A percentile compares a stretch with the other conserved stretches of the same genome.
Evolutionary conservation across 2,888 invertebrate genomes (phyloP).

Genomic region (Cryptophagus acutangulus): DNA sequence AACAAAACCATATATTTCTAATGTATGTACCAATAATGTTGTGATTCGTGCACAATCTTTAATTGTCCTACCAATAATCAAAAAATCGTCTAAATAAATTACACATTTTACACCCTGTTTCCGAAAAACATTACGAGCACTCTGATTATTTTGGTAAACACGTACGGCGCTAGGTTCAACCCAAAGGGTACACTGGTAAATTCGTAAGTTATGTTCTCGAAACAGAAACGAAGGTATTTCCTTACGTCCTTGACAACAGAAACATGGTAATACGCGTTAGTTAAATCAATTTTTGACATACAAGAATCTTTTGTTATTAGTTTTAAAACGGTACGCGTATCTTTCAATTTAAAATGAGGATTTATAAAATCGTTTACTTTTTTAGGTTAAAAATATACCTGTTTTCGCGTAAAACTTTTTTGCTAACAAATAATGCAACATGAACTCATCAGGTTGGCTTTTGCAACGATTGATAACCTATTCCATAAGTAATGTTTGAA

Average conservation of each 20-base stretch:
- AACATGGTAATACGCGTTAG: background rate
- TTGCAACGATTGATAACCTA: too few species aligned
- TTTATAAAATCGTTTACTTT: background rate
- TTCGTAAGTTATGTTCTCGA: background rate
- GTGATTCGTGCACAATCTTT: background rate
- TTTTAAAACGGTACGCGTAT: background rate
- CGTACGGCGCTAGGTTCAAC: background rate
- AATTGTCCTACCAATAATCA: conserved; percentile 1
- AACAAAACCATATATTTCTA: background rate
- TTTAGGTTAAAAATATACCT: background rate
- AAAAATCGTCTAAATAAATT: conserved; percentile 9
- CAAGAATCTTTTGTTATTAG: background rate
- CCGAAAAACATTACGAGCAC: background rate
- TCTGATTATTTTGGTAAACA: background rate
- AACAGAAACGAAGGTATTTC: background rate
- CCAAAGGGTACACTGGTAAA: background rate
- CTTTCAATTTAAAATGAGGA: background rate
- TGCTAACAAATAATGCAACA: background rate
- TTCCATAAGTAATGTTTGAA: too few species aligned
- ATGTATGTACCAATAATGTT: background rate
- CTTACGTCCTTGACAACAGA: background rate
- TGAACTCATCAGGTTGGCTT: too few species aligned
- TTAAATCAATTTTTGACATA: background rate
- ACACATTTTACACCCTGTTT: background rate
- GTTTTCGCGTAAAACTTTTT: background rate